Conservation (phyloP, 2,888 invertebrate genomes). For the Andrena chrysosceles region DNA sequence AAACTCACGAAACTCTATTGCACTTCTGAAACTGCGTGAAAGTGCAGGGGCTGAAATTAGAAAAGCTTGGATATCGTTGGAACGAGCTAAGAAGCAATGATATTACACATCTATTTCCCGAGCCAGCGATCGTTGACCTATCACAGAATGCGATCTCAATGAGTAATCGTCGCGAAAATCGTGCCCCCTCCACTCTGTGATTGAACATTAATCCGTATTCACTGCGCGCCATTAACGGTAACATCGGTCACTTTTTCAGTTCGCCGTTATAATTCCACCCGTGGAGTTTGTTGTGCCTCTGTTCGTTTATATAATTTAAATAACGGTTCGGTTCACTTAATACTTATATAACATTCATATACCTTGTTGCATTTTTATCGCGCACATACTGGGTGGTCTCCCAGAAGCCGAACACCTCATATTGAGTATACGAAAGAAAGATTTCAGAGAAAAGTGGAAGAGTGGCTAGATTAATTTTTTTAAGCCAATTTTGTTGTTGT, state of each 20-base stretch:
- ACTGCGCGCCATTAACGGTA: slow-evolving; percentile 36
- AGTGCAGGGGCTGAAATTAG: too few relatives aligned
- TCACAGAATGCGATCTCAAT: slow-evolving; percentile 35
- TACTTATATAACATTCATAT: background rate
- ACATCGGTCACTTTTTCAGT: slow-evolving; percentile 22
- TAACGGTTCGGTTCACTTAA: background rate
- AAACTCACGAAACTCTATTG: too few relatives aligned
- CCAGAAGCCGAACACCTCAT: background rate
- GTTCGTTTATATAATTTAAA: background rate
- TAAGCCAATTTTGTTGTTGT: background rate
- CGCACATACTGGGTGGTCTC: background rate
- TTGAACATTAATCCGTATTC: slow-evolving; percentile 28
- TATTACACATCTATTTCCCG: too few relatives aligned
- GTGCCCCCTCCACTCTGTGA: background rate
- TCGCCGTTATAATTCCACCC: slow-evolving; percentile 23
- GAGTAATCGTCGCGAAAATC: slow-evolving; percentile 2
- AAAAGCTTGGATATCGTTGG: too few relatives aligned
- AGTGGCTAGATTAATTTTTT: background rate
- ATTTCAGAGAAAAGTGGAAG: background rate
- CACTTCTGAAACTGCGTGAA: too few relatives aligned
- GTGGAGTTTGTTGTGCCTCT: background rate
- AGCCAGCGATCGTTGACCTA: background rate
- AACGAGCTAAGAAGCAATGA: too few relatives aligned
- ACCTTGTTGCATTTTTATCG: background rate
- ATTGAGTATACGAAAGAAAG: background rate